Percentiles rank a stretch among this genome's conserved stretches.
phyloP scores from a whole-genome alignment of 2,888 invertebrate species.

The Drosophila mimetica region DNA sequence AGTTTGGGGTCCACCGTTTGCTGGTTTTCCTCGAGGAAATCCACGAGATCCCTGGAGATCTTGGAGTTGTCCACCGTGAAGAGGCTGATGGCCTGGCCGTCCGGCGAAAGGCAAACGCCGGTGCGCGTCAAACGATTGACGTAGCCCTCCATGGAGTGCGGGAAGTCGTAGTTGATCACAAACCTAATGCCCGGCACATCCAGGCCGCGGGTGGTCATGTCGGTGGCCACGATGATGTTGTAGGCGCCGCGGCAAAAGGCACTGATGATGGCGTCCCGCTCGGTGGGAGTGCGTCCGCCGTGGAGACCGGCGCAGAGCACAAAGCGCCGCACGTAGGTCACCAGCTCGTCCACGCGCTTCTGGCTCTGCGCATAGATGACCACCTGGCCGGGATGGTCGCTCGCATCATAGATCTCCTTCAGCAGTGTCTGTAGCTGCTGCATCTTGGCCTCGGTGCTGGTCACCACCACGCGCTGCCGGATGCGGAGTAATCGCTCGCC shows the following conservation, averaged over 20 bases:
- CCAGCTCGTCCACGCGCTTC: constrained; percentile 90
- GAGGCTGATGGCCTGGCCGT: constrained; percentile 1
- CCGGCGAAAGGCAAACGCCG: background rate
- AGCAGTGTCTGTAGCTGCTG: constrained; percentile 74
- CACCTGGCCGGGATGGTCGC: constrained; percentile 89
- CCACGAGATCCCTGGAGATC: background rate
- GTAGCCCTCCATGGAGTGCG: constrained; percentile 96
- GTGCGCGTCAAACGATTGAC: background rate
- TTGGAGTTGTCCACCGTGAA: background rate
- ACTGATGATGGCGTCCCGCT: constrained; percentile 86
- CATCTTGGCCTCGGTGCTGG: constrained; percentile 89
- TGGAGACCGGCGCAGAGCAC: constrained; percentile 87
- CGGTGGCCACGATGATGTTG: constrained; percentile 89
- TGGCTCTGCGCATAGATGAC: constrained; percentile 96
- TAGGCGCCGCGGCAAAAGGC: constrained; percentile 2
- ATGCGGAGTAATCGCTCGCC: background rate
- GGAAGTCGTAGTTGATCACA: constrained; percentile 96
- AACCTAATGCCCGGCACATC: constrained; percentile 94
- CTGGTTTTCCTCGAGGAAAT: background rate
- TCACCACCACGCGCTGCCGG: constrained; percentile 89
- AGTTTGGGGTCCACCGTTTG: background rate
- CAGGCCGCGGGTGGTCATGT: constrained; percentile 96
- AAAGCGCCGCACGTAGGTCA: constrained; percentile 87
- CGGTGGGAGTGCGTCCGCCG: constrained; percentile 89
- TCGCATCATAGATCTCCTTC: constrained; percentile 88